These are phyloP conservation scores for Nerophis ophidion DNA, from an alignment of 2,113 vertebrate genomes.

Conservation along the genomic window DNA sequence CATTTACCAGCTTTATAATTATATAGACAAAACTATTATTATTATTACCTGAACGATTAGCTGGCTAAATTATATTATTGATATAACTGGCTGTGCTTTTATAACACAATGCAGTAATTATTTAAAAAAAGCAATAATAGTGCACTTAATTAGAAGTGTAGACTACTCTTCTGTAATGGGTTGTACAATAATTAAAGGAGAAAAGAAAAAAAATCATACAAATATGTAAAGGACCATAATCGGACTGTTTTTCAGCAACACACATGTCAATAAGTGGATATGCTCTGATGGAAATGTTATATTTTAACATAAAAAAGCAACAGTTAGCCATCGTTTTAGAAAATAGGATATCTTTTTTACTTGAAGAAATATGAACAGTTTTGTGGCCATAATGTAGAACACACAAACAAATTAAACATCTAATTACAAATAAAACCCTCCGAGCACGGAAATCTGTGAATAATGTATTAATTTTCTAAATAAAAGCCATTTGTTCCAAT, in stretches of 20 bases:
- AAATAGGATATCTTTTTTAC: not conserved
- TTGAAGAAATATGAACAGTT: not conserved
- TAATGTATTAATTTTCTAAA: not conserved
- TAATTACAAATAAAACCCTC: not conserved
- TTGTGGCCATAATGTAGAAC: not conserved
- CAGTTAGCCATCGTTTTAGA: not conserved
- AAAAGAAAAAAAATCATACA: not conserved
- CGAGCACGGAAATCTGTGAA: not conserved
- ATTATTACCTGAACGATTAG: not conserved
- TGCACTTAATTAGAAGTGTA: too few species aligned
- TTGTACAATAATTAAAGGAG: not conserved
- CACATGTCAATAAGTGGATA: not conserved
- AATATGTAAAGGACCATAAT: not conserved
- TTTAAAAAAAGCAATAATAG: not conserved
- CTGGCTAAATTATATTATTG: not conserved
- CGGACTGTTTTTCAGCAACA: not conserved
- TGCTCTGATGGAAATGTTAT: not conserved
- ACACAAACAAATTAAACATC: not conserved
- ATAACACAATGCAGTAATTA: not conserved
- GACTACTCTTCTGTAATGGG: too few species aligned
- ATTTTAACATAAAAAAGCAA: not conserved
- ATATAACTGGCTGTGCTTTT: not conserved
- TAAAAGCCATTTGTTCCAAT: not conserved
- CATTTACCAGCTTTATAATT: not conserved
- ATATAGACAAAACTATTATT: not conserved